A percentile compares a stretch with the other conserved stretches of the same genome.
phyloP scores from a whole-genome alignment of 2,888 invertebrate species.

The Agonum fuliginosum region DNA sequence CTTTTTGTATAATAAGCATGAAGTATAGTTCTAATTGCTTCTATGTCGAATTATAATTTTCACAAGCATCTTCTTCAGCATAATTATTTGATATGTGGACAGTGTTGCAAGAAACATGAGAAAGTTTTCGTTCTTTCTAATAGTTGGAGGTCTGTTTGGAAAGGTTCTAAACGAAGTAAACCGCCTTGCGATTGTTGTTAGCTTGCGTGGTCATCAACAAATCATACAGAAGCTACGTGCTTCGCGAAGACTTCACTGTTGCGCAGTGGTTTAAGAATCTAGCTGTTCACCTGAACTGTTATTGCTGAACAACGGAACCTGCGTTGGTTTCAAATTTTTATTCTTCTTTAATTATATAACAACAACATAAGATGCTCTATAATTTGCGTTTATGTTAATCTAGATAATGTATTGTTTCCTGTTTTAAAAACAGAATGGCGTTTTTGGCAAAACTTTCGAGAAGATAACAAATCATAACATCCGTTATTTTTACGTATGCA shows the following conservation, averaged over 20 bases:
- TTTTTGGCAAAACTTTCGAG: background rate
- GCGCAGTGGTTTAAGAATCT: background rate
- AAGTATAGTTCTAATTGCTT: too few species aligned
- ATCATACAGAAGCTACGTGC: slow-evolving; percentile 46
- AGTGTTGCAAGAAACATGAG: too few species aligned
- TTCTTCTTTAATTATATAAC: slow-evolving; percentile 21
- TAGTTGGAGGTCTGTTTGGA: background rate
- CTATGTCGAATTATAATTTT: too few species aligned
- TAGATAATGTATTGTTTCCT: slow-evolving; percentile 14
- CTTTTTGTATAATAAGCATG: too few species aligned
- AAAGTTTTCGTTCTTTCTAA: too few species aligned
- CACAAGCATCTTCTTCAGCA: too few species aligned
- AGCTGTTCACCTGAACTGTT: slow-evolving; percentile 39
- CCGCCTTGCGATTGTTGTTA: background rate
- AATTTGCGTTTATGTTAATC: slow-evolving; percentile 18
- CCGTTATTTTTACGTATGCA: slow-evolving; percentile 4
- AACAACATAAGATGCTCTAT: slow-evolving; percentile 2
- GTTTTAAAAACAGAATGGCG: background rate
- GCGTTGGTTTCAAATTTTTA: slow-evolving; percentile 15
- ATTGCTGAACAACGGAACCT: slow-evolving; percentile 27
- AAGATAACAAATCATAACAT: background rate
- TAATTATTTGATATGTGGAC: too few species aligned
- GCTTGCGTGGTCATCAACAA: slow-evolving; percentile 52
- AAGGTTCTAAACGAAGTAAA: background rate
- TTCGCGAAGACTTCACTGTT: slow-evolving; percentile 18